phyloP scores from a whole-genome alignment of 2,888 invertebrate species.

The Chrysolina americana region DNA sequence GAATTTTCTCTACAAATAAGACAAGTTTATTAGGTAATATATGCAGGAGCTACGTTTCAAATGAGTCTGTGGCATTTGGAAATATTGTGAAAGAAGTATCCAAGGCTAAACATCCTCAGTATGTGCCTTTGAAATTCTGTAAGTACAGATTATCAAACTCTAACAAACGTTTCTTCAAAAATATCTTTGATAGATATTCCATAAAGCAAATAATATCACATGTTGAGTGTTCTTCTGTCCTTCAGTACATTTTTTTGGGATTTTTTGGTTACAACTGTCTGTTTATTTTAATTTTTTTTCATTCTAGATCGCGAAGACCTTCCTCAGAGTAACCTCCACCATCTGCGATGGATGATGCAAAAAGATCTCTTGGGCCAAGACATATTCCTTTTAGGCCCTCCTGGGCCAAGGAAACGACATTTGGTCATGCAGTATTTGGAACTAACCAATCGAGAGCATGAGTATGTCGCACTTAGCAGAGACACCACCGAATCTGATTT shows the following conservation, averaged over 20 bases:
- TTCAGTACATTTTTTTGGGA: too few relatives aligned
- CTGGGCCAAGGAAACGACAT: constrained; percentile 86
- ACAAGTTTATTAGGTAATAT: background rate
- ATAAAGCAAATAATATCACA: background rate
- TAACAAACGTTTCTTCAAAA: background rate
- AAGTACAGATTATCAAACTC: constrained; percentile 62
- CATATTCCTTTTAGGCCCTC: constrained; percentile 93
- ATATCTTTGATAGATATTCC: too few relatives aligned
- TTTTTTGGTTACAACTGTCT: too few relatives aligned
- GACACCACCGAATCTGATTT: constrained; percentile 98
- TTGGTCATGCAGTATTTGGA: constrained; percentile 92
- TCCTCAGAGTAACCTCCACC: constrained; percentile 82
- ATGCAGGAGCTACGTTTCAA: constrained; percentile 27
- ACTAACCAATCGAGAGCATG: constrained; percentile 89
- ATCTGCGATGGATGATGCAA: constrained; percentile 96
- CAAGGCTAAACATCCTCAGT: constrained; percentile 79
- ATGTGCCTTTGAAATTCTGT: constrained; percentile 89
- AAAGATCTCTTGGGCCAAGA: constrained; percentile 95
- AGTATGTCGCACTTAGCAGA: constrained; percentile 93
- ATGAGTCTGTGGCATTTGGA: constrained; percentile 77
- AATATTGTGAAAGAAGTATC: constrained; percentile 79
- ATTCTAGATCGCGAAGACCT: constrained; percentile 73
- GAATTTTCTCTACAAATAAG: background rate
- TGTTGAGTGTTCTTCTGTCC: too few relatives aligned
- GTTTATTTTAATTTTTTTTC: too few relatives aligned